These are phyloP conservation scores for Gymnogyps californianus DNA, from an alignment of 2,113 vertebrate genomes.

Conservation along the genomic window DNA sequence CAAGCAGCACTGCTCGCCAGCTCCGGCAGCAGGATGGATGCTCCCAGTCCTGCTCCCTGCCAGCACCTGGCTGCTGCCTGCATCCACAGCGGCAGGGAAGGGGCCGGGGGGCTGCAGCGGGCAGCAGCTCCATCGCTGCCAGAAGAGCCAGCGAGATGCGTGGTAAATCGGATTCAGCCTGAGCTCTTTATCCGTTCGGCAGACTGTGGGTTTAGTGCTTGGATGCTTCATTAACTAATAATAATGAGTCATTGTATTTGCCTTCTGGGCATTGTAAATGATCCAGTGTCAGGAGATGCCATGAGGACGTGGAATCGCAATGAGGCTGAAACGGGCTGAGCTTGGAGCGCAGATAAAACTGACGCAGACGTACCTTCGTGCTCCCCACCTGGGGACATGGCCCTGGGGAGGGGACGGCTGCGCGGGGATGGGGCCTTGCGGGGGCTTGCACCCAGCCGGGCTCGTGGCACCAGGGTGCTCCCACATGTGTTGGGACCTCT, in stretches of 20 bases:
- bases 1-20: rapidly evolving
- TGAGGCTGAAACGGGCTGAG: constrained; percentile 15
- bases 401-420: rapidly evolving
- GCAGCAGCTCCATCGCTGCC: background rate
- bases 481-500: background rate
- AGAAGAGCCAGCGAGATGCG: background rate
- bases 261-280: constrained; percentile 69
- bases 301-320: constrained; percentile 54
- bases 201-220: constrained; percentile 66
- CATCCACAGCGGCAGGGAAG: rapidly evolving
- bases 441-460: rapidly evolving
- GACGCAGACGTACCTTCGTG: background rate
- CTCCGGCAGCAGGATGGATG: background rate
- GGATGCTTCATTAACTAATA: constrained; percentile 77
- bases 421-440: rapidly evolving
- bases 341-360: background rate
- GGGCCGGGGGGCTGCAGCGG: background rate
- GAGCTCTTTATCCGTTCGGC: constrained; percentile 29
- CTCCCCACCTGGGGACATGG: background rate
- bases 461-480: background rate
- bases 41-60: background rate
- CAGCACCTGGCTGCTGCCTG: background rate
- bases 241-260: constrained; percentile 73
- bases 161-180: constrained; percentile 2
- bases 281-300: constrained; percentile 64